A percentile compares a stretch with the other conserved stretches of the same genome.
Evolutionary conservation across 1,140 invertebrate species (phyloP).

Genomic region (Cheumatopsyche charites): DNA sequence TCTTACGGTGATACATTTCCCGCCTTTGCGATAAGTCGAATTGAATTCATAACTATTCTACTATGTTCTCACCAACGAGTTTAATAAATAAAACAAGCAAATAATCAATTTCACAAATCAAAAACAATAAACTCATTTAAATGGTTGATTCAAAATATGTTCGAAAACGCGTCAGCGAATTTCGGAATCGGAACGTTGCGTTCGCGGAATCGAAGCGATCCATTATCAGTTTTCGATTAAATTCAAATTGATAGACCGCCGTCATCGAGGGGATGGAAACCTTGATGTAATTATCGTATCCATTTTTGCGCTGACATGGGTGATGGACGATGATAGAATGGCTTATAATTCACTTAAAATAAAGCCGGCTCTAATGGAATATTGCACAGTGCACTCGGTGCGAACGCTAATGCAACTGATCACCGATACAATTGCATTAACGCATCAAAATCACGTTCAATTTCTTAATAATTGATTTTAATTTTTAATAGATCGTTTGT

Average conservation of each 20-base stretch:
- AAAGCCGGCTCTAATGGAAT: constrained; percentile 32
- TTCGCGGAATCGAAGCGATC: background rate
- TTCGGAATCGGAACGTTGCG: no score
- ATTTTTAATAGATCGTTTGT: no score
- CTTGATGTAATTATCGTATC: constrained; percentile 45
- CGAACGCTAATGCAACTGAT: constrained; percentile 8
- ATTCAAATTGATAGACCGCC: constrained; percentile 27
- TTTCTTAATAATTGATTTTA: no score
- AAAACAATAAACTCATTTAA: no score
- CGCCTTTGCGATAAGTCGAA: background rate
- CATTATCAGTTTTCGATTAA: constrained; percentile 25
- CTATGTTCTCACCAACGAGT: no score
- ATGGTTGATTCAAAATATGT: no score
- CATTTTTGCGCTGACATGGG: constrained; percentile 41
- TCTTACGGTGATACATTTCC: constrained; percentile 8
- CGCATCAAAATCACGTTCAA: background rate
- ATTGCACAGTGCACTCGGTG: background rate
- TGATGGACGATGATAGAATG: constrained; percentile 47
- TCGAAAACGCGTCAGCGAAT: no score
- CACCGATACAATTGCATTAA: background rate
- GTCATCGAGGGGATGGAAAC: background rate
- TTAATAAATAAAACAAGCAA: no score
- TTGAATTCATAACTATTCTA: no score
- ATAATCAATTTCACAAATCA: no score
- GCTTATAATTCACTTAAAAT: constrained; percentile 45